phyloP scores from a whole-genome alignment of 1,140 invertebrate genomes.

The Bombus confusus region DNA sequence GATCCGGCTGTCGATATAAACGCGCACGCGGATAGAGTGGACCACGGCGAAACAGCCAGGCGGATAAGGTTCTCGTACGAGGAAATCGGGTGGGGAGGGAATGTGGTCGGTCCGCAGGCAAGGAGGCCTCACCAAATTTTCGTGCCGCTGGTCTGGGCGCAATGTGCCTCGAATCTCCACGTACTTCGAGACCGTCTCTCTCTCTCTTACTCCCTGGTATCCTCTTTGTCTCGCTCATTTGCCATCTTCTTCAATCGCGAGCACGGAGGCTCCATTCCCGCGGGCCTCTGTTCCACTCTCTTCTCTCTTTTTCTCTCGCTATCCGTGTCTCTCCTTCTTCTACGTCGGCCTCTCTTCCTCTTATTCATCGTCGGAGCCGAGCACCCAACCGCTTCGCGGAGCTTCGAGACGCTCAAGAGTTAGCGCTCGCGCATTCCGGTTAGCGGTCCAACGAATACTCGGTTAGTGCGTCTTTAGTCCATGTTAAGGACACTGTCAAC shows the following conservation, averaged over 20 bases:
- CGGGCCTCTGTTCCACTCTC: conserved; percentile 38
- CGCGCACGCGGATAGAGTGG: conserved; percentile 64
- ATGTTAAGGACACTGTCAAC: conserved; percentile 25
- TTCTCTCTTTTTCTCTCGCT: conserved; percentile 32
- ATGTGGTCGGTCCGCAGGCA: conserved; percentile 78
- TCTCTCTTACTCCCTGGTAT: conserved; percentile 31
- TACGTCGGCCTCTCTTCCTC: conserved; percentile 42
- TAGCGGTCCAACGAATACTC: conserved; percentile 68
- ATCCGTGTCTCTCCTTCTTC: conserved; percentile 37
- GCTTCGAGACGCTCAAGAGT: conserved; percentile 58
- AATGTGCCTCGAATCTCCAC: conserved; percentile 73
- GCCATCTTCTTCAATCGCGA: conserved; percentile 50
- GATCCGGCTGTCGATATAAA: conserved; percentile 64
- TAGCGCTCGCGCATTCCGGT: conserved; percentile 68
- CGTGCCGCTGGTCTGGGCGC: conserved; percentile 69
- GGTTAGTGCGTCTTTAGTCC: conserved; percentile 37
- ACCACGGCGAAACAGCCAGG: conserved; percentile 61
- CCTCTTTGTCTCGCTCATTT: conserved; percentile 22
- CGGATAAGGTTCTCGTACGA: conserved; percentile 72
- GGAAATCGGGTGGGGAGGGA: conserved; percentile 77
- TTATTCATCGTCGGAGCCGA: conserved; percentile 43
- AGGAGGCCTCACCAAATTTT: conserved; percentile 78
- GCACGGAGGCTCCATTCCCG: conserved; percentile 51
- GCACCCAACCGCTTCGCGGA: conserved; percentile 54
- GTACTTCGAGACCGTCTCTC: conserved; percentile 61